Evolutionary conservation across 1,140 invertebrate genomes (phyloP).

Genomic region (Dermatophagoides farinae): DNA sequence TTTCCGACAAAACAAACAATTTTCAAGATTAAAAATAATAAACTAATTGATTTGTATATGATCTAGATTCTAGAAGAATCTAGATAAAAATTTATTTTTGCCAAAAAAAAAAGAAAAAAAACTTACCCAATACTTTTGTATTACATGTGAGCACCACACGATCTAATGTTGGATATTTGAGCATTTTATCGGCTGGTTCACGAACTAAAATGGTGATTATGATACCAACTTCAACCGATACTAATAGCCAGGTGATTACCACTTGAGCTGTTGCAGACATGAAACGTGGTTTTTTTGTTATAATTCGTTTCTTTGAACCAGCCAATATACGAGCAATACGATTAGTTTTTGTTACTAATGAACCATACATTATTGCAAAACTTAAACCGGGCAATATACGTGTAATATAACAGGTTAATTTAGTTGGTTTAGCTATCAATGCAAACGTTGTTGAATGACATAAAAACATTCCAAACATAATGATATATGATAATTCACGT

Average conservation of each 20-base stretch:
- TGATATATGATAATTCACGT: conserved; percentile 44
- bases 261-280: conserved; percentile 40
- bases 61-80: no score
- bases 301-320: conserved; percentile 54
- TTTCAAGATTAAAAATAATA: no score
- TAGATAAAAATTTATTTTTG: no score
- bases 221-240: conserved; percentile 45
- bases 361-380: conserved; percentile 62
- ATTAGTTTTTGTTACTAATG: conserved; percentile 64
- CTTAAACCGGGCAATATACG: conserved; percentile 49
- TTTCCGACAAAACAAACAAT: no score
- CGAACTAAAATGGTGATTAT: conserved; percentile 43
- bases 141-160: conserved; percentile 45
- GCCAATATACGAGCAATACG: conserved; percentile 60
- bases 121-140: conserved; percentile 37
- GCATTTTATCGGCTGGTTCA: conserved; percentile 41
- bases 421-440: conserved; percentile 45
- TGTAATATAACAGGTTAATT: conserved; percentile 41
- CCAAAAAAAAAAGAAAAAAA: not conserved
- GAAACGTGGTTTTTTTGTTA: conserved; percentile 50
- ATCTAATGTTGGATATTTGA: conserved; percentile 33
- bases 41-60: no score
- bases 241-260: conserved; percentile 40
- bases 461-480: conserved; percentile 38
- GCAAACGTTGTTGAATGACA: conserved; percentile 39